Base-by-base conservation (phyloP, 2,888 invertebrate species). In the Choristoneura rosaceana region DNA sequence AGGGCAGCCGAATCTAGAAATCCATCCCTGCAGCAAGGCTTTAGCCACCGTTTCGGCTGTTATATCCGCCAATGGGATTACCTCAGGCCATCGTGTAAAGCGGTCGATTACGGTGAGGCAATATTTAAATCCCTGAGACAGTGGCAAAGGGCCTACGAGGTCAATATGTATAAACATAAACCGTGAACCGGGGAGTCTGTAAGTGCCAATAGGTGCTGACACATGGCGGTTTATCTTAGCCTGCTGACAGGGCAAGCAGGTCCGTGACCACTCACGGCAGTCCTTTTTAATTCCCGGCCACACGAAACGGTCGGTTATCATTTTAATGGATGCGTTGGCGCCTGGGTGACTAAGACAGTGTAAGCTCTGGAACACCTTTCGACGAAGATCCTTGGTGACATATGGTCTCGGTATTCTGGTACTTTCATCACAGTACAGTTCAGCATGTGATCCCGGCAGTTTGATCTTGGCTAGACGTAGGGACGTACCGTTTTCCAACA, bases 211-310 rank as follows among this genome's bases (percentile, higher is more conserved):
- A 25, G 84, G 8, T 87, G 70, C 73, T 17, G 70, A 38, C 9
- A 80, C 74, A 77, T 84, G 89, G 12, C 85, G 74, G 0, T 70
- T 55, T 0, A 88, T 71, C 67, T 90, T 90, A 0, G 76, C 55
- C 3, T 76, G 75, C 67, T 90, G 90, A 59, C 89, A 25, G 90
- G 0, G 73, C 55, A 4, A 80, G 55, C 68, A 87, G 88, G 1
- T 74, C 60, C 4, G 76, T 1, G 83, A 76, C 88, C 87, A 89
- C 0, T 74, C 58, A 0, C 80, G 66, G 65, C 81, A 83, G 64
- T 90, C 86, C 8, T 73, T 75, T 0, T 83, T 79, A 0, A 90
- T 79, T 0, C 78, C 77, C 0, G 87, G 87, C 89, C 89, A 90
- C 0, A 90, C 83, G 58, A 79, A 90, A 0, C 85, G 78, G 38